Conservation (phyloP, 2,888 invertebrate species). For the Pyrrhosoma nymphula region DNA sequence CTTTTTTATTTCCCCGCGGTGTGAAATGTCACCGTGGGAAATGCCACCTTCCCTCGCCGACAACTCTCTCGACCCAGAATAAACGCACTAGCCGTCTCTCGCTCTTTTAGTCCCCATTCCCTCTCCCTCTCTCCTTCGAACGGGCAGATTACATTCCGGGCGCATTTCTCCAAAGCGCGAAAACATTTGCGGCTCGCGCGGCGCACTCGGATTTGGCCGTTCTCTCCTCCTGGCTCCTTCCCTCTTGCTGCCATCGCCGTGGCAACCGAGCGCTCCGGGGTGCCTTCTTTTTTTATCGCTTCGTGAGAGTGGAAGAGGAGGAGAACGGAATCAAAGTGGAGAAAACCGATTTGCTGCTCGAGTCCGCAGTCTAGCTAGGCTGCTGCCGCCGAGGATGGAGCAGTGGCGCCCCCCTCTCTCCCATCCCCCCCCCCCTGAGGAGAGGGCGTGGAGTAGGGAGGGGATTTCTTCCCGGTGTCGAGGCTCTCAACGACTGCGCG, state of each 20-base stretch:
- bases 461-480: too few species aligned
- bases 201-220: neutral
- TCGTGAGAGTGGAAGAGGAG: neutral
- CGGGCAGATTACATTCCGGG: slow-evolving; percentile 4
- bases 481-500: too few species aligned
- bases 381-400: neutral
- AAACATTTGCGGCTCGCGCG: neutral
- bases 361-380: neutral
- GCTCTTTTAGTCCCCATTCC: neutral
- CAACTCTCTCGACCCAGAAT: slow-evolving; percentile 15
- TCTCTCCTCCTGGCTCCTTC: neutral
- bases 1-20: neutral
- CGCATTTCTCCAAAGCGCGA: neutral
- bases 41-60: neutral
- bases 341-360: neutral
- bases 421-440: neutral
- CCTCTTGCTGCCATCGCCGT: neutral
- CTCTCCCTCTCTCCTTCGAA: neutral
- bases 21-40: slow-evolving; percentile 20
- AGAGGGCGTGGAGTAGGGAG: too few species aligned
- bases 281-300: neutral
- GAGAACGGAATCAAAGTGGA: neutral
- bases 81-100: neutral
- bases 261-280: neutral
- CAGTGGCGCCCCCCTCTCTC: neutral